phyloP scores from a whole-genome alignment of 1,140 invertebrate species.

The Zaprionus capensis region DNA sequence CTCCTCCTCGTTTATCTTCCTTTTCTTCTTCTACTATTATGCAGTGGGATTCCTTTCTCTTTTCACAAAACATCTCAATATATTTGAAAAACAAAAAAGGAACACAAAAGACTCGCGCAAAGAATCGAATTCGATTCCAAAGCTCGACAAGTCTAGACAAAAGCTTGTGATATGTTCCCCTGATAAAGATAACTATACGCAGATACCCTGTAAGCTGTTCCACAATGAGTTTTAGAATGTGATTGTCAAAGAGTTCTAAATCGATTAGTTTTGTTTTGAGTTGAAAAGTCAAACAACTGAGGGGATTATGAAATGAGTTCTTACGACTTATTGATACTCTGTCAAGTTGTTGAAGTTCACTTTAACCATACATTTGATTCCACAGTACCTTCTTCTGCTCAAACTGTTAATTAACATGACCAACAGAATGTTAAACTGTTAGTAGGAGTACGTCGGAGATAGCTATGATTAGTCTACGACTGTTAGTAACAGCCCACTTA shows the following conservation, averaged over 20 bases:
- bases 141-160: neutral
- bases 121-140: neutral
- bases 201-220: neutral
- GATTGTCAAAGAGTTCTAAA: neutral
- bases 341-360: too few species aligned
- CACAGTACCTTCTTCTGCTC: neutral
- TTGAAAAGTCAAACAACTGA: neutral
- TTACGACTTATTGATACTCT: too few species aligned
- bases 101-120: constrained; percentile 5
- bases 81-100: constrained; percentile 10
- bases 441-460: neutral
- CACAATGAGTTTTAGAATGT: neutral
- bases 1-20: neutral
- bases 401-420: too few species aligned
- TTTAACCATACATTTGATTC: too few species aligned
- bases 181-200: neutral
- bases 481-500: neutral
- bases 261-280: constrained; percentile 2
- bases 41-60: neutral
- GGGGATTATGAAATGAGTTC: too few species aligned
- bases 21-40: neutral
- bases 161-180: neutral
- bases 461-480: neutral
- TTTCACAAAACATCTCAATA: constrained; percentile 25
- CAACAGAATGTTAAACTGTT: neutral